These are phyloP conservation scores for Gallinago undulata DNA, from an alignment of 2,113 vertebrate genomes.

Conservation along the genomic window DNA sequence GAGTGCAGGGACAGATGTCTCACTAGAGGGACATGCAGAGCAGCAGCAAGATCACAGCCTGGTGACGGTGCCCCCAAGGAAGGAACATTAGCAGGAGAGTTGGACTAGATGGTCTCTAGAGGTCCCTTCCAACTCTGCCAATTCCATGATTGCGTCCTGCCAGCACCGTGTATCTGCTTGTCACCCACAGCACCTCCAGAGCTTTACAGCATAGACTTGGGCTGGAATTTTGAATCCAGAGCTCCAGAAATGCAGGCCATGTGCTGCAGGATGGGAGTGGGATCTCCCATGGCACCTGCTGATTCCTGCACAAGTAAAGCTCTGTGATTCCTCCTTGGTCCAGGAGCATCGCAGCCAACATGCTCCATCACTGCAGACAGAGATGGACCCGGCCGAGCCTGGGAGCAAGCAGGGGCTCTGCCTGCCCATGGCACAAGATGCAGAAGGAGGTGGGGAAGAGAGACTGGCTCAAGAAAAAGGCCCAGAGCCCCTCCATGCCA, in stretches of 20 bases:
- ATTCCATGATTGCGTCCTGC: neutral
- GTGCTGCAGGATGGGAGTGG: neutral
- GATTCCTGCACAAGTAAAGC: fast-evolving
- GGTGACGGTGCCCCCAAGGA: fast-evolving
- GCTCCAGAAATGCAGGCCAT: neutral
- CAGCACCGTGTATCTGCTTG: fast-evolving
- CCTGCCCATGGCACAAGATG: neutral
- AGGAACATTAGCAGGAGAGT: too few species aligned
- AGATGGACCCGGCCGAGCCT: fast-evolving
- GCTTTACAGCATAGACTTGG: fast-evolving
- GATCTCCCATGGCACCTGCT: too few species aligned
- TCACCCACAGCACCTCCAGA: fast-evolving
- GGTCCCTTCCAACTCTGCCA: too few species aligned
- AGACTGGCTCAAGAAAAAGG: neutral
- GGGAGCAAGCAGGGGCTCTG: neutral
- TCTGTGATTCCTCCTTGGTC: neutral
- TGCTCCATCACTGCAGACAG: fast-evolving
- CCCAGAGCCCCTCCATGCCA: fast-evolving
- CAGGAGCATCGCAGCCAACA: fast-evolving
- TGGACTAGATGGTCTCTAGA: too few species aligned
- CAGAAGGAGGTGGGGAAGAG: fast-evolving
- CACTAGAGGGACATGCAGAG: fast-evolving
- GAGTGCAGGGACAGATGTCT: fast-evolving
- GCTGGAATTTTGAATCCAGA: neutral
- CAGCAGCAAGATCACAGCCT: neutral